Base-by-base conservation (phyloP, 2,888 invertebrate species). In the Thymelicus acteon region DNA sequence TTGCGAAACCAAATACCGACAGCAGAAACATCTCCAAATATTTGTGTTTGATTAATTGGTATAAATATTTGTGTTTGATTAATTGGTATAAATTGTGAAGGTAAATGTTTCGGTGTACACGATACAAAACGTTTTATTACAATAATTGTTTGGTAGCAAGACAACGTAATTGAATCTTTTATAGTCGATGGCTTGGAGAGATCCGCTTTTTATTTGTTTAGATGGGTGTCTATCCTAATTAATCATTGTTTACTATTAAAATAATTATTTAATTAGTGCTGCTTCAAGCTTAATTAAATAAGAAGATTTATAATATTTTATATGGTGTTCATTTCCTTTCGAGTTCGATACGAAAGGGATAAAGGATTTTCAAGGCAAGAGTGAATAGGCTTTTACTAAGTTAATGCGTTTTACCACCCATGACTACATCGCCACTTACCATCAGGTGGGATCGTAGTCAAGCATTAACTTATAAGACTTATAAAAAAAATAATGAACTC, bases 1-100 rank as follows among this genome's bases (percentile, higher is more conserved):
- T 89, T 88, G 87, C 87, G 78, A 87, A 90, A 87, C 80, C 75
- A 71, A 31, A 60, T 67, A 72, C 57, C 61, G 61, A 62, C 60
- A 69, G 61, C 48, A 57, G 39, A 71, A 71, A 70, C 67, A 52
- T 60, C 19, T 52, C 15, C 13, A 15, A 47, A 44, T 57, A 65
- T 65, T 65, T 65, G 31, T 31, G 8, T 64, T 39, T 64, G 52
- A 49, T 64, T 64, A 48, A 64, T 64, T 49, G 15, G 49, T 49
- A 15, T 7, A 15, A 49, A 49, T 49, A 24, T 24, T 24, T 24
- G 2, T 24, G 8, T 64, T 39, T 64, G 52, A 49, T 64, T 64
- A 48, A 64, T 64, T 52, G 19, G 49, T 52, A 15, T 7, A 15
- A 52, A 52, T 52, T 52, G 15, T 7, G 49, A 7, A 52, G 49